phyloP scores from a whole-genome alignment of 2,113 vertebrate species.

The Perognathus longimembris region DNA sequence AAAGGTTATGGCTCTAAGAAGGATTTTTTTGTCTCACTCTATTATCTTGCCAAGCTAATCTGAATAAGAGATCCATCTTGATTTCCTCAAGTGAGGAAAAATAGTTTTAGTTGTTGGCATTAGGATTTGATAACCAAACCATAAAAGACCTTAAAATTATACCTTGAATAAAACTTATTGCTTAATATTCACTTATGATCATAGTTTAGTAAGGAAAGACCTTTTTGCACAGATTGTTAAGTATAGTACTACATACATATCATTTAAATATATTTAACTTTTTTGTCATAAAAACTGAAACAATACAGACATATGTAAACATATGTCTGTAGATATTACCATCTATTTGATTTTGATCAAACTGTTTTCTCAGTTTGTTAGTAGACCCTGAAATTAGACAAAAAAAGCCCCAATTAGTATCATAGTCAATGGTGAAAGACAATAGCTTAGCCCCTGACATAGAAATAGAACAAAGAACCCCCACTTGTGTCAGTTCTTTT shows the following conservation, averaged over 20 bases:
- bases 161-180: constrained; percentile 10
- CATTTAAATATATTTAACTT: background rate
- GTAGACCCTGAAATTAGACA: background rate
- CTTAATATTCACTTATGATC: constrained; percentile 35
- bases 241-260: background rate
- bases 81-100: constrained; percentile 12
- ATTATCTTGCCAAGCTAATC: background rate
- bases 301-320: background rate
- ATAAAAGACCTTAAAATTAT: background rate
- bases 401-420: background rate
- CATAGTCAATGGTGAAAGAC: background rate
- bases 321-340: background rate
- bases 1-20: background rate
- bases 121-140: background rate
- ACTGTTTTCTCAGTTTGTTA: background rate
- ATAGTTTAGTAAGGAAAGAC: background rate
- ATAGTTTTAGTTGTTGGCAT: background rate
- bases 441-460: background rate
- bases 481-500: background rate
- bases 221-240: constrained; percentile 2
- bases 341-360: background rate
- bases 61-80: background rate
- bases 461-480: background rate
- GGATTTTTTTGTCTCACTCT: background rate
- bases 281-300: background rate